These are phyloP conservation scores for Malurus alboscapulatus DNA, from an alignment of 2,113 vertebrate species.

Conservation along the genomic window DNA sequence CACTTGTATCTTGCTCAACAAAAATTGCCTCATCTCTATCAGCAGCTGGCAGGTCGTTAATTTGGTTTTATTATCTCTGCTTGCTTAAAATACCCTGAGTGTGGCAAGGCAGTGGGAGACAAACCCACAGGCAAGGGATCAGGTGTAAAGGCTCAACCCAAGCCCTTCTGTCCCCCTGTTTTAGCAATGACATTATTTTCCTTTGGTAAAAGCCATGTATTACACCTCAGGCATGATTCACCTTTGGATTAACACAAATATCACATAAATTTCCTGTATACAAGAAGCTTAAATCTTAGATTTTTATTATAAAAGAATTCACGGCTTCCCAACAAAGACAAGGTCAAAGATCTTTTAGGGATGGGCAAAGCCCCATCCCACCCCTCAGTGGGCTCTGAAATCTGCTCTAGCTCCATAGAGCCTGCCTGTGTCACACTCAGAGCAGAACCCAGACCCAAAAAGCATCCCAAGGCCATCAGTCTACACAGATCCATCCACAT, in stretches of 20 bases:
- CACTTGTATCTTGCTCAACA: not conserved
- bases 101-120: not conserved
- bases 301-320: not conserved
- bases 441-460: not conserved
- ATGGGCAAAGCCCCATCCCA: not conserved
- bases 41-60: not conserved
- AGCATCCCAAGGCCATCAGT: not conserved
- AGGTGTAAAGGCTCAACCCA: not conserved
- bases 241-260: not conserved
- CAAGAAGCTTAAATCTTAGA: not conserved
- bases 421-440: not conserved
- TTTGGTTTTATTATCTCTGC: not conserved
- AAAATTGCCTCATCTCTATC: not conserved
- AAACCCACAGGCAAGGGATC: not conserved
- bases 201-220: not conserved
- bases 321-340: not conserved
- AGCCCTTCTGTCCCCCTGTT: not conserved
- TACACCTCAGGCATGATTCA: rapidly evolving
- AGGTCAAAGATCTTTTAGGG: not conserved
- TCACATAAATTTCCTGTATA: not conserved
- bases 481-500: not conserved
- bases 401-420: not conserved
- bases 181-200: not conserved
- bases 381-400: rapidly evolving
- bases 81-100: not conserved